phyloP scores from a whole-genome alignment of 2,113 vertebrate genomes.

The Siniperca chuatsi region DNA sequence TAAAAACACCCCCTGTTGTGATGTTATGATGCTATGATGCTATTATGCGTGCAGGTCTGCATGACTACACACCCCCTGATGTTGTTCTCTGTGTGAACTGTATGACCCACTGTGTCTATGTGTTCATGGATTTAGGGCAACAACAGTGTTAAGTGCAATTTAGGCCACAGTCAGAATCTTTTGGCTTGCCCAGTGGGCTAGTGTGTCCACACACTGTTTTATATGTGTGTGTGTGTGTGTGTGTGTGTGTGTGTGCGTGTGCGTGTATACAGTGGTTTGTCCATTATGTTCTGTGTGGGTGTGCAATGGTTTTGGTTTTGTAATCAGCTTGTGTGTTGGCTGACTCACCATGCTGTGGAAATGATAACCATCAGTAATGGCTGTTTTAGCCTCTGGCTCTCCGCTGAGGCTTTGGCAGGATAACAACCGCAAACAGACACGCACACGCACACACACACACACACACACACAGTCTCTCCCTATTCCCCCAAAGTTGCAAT shows the following conservation, averaged over 20 bases:
- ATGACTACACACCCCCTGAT: conserved; percentile 16
- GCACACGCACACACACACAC: not conserved
- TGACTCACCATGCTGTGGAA: conserved; percentile 49
- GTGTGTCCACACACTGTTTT: conserved; percentile 18
- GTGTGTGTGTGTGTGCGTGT: conserved; percentile 3
- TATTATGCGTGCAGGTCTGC: conserved; percentile 28
- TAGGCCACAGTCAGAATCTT: conserved; percentile 52
- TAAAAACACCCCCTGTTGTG: conserved; percentile 3
- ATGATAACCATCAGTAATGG: conserved; percentile 71
- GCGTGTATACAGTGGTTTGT: conserved; percentile 17
- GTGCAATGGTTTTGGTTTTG: conserved; percentile 61
- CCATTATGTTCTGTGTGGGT: conserved; percentile 25
- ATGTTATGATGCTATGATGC: conserved; percentile 1
- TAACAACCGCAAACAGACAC: conserved; percentile 21
- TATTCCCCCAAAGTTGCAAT: not conserved
- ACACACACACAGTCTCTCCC: not conserved
- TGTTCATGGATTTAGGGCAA: conserved; percentile 52
- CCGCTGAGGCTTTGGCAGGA: conserved; percentile 60
- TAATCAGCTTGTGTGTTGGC: conserved; percentile 78
- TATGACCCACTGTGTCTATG: conserved; percentile 34
- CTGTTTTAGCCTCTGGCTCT: conserved; percentile 65
- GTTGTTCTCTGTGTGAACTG: conserved; percentile 43
- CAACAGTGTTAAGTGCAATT: conserved; percentile 54
- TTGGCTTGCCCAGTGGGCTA: conserved; percentile 32
- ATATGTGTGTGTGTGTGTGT: conserved; percentile 5